Evolutionary conservation across 2,888 invertebrate species (phyloP), one percentile per base, ranked within the genome.

Genomic region (Volucella inanis): DNA sequence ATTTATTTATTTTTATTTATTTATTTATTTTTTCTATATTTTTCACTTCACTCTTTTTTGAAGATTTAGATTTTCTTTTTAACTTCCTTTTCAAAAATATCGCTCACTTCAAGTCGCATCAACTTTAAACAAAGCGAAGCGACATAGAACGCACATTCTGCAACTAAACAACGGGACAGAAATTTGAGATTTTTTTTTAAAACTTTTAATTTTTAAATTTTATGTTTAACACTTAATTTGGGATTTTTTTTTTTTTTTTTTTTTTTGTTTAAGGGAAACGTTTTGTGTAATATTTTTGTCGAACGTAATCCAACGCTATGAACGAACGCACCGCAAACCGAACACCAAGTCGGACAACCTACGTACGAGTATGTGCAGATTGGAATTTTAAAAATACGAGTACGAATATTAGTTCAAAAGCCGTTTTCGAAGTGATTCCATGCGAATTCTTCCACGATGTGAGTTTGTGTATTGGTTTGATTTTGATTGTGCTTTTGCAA

Each of bases 121-220:
- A 67, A 81, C 76, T 39, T 77, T 81, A 22, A 85, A 85, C 39
- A 77, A 72, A 47, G 45, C 57, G n/a, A 57, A 64, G 1, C 41
- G 62, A 64, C 43, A 80, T 68, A 50, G 11, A 15, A 52, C 57
- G n/a, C 71, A 77, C 85, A 85, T 85, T 76, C 64, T 81, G 85
- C 47, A 72, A 72, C 62, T 81, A 18, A n/a, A 18, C 18, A 18
- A 80, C 45, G n/a, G 15, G 18, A 65, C 54, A 64, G 52, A 11
- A 59, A 57, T 6, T 55, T 8, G 41, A 47, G 31, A 11, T 61
- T 57, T 45, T 57, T 45, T 45, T 57, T 22, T 52, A 38, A 47
- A 12, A 39, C n/a, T 18, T 68, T 31, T 57, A 18, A 52, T 12
- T 61, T 59, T 67, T 31, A 43, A 3, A 1, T 45, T 50, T 50